Base-by-base conservation (phyloP, 2,888 invertebrate species). In the Drosophila robusta region DNA sequence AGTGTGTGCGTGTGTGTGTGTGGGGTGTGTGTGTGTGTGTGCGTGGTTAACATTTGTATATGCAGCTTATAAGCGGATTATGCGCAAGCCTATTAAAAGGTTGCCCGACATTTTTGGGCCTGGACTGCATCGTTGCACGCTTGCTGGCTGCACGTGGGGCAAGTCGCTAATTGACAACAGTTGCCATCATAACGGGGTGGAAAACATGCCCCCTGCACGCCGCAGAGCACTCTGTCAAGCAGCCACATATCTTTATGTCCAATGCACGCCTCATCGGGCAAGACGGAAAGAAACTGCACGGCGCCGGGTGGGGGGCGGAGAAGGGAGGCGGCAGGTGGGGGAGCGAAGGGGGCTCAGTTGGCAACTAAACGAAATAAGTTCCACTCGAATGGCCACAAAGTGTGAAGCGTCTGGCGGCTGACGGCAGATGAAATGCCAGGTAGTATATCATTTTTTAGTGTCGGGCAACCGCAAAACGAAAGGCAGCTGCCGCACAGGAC, bases 361-460 rank as follows among this genome's bases (percentile, higher is more conserved):
- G 22, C 46, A 68, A 60, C 50, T 39, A 61, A 72, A 75, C 56
- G 69, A 58, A 77, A 70, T 57, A 64, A 69, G 67, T 80, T 87
- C 54, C 84, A 87, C 70, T 75, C 70, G 54, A 83, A 72, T 78
- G 65, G 70, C 65, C 82, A 64, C 87, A 80, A 66, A 73, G 74
- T 85, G 76, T 82, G 75, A 70, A 70, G 39, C 61, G 55, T 65
- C 63, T 63, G 42, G 58, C 52, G 36, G 18, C 45, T 34, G 34
- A 54, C 55, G 58, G 58, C 65, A 73, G 47, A 65, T 64, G 73
- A 64, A 60, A 57, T 64, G 63, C 65, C 85, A 72, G 84, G 52
- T 78, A 85, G 79, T 85, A 78, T 84, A 82, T 82, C 67, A 87
- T 87, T 78, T 86, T 80, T 77, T 71, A 70, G 80, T 84, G 65